These are phyloP conservation scores for Coluber constrictor DNA, from an alignment of 2,797 vertebrate genomes.

Conservation along the genomic window DNA sequence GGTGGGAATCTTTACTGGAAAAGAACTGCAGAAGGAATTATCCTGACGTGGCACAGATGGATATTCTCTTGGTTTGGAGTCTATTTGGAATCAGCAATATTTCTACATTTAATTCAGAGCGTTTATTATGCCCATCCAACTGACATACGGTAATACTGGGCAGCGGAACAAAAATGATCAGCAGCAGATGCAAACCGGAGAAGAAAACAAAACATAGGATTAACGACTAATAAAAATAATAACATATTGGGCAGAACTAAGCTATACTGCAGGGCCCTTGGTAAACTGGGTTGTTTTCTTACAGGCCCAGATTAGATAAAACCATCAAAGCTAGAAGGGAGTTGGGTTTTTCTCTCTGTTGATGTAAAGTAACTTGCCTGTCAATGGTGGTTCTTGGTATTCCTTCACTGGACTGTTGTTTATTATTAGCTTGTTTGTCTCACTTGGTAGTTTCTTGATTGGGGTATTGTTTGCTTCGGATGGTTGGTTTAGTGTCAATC, in stretches of 20 bases:
- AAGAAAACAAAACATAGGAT: neutral
- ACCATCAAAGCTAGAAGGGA: neutral
- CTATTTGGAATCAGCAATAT: neutral
- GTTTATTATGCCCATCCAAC: neutral
- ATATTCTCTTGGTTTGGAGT: neutral
- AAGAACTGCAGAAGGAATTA: neutral
- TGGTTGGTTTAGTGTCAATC: neutral
- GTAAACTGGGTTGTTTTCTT: neutral
- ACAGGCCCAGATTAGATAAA: neutral
- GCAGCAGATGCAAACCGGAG: neutral
- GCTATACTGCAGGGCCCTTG: neutral
- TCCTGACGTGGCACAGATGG: neutral
- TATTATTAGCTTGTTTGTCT: neutral
- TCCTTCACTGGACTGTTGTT: neutral
- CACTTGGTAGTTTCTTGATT: neutral
- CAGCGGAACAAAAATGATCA: neutral
- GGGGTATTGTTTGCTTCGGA: neutral
- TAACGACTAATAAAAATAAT: neutral
- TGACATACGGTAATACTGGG: neutral
- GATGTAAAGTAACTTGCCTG: neutral
- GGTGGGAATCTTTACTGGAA: neutral
- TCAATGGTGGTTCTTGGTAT: neutral
- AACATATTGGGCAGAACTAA: neutral
- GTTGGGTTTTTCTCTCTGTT: neutral
- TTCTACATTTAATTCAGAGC: neutral